Evolutionary conservation across 2,888 invertebrate genomes (phyloP), one percentile per base, ranked within the genome.

Genomic region (Merodon equestris): DNA sequence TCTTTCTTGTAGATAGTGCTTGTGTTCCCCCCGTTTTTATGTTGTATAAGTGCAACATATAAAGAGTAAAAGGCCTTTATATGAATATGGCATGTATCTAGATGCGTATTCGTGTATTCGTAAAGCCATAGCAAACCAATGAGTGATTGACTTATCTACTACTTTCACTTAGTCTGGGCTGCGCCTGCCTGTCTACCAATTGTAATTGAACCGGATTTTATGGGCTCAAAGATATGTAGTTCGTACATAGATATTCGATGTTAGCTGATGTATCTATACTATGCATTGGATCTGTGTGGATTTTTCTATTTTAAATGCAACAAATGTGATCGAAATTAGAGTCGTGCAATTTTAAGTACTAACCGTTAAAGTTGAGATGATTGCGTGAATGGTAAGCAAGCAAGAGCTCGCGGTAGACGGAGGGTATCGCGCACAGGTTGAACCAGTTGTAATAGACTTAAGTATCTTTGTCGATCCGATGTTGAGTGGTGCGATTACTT

Each of bases 161-260:
- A 77, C 77, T 77, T 77, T 77, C 77, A 77, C 77, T 77, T 77
- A 73, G 76, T 67, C 53, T 77, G 48, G 61, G 67, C 67, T 77
- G 77, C 77, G 77, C 77, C 77, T 73, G 73, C 48, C 73, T 77
- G 77, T 77, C 77, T 77, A 61, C 61, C 67, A 63, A 67, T 68
- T 73, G 77, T 68, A 77, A 77, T 77, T 68, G 77, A 73, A 73
- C 77, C 77, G 77, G 73, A 77, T 77, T 77, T 77, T 58, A 73
- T 77, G 67, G 67, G 61, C 44, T 66, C 53, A 73, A 60, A 57
- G 58, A 27, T 27, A 27, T 44, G 9, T 10, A 10, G 56, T 17
- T 68, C 45, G 68, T 63, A 68, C 53, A 63, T 15, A 13, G n/a
- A n/a, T n/a, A n/a, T n/a, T n/a, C n/a, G n/a, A n/a, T 42, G 13